A percentile compares a stretch with the other conserved stretches of the same genome.
Conservation (phyloP, 2,888 invertebrate genomes). For the Cryptops parisi region DNA sequence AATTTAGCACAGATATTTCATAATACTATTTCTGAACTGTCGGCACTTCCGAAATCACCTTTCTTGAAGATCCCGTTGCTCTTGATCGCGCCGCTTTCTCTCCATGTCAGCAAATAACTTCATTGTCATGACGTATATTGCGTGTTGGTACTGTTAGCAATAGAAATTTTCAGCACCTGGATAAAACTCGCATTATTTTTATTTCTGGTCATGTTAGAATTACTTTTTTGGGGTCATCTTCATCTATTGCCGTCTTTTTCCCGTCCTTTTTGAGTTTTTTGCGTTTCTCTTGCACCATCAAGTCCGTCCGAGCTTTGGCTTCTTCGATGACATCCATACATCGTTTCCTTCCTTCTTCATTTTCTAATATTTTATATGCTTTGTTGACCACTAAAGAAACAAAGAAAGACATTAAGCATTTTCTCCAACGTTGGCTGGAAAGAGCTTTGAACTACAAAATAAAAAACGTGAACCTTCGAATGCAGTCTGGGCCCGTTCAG, state of each 20-base stretch:
- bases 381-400: slow-evolving; percentile 59
- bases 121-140: slow-evolving; percentile 97
- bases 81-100: slow-evolving; percentile 68
- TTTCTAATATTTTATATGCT: slow-evolving; percentile 90
- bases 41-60: too few species aligned
- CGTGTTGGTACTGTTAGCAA: slow-evolving; percentile 50
- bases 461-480: slow-evolving; percentile 53
- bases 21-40: too few species aligned
- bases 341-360: slow-evolving; percentile 80
- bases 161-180: too few species aligned
- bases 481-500: slow-evolving; percentile 69
- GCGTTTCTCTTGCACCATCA: slow-evolving; percentile 82
- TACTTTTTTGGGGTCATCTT: slow-evolving; percentile 41
- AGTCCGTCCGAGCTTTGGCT: slow-evolving; percentile 84
- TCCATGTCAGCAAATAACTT: slow-evolving; percentile 95
- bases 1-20: too few species aligned
- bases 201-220: too few species aligned
- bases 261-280: slow-evolving; percentile 85
- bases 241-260: slow-evolving; percentile 54
- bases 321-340: slow-evolving; percentile 95
- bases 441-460: neutral
- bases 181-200: too few species aligned
- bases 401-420: neutral
- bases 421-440: neutral
- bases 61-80: slow-evolving; percentile 81